These are phyloP conservation scores for Ptychoptera albimana DNA, from an alignment of 2,888 invertebrate genomes.

Conservation along the genomic window DNA sequence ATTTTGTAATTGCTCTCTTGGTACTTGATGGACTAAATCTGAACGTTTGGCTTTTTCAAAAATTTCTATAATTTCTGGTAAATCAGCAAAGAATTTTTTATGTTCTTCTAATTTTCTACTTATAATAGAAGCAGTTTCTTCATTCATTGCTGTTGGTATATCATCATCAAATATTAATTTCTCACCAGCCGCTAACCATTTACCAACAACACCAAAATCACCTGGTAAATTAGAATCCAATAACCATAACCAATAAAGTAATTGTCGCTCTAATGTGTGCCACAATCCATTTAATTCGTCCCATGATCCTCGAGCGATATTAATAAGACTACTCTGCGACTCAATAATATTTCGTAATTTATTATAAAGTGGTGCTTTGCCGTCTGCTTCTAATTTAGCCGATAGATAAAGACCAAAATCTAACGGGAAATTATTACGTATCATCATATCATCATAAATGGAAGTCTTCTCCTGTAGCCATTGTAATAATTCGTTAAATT, in stretches of 20 bases:
- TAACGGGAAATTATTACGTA: conserved; percentile 54
- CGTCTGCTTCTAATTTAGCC: conserved; percentile 62
- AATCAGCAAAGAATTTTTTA: conserved; percentile 72
- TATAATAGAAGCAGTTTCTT: conserved; percentile 74
- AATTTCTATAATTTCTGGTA: conserved; percentile 59
- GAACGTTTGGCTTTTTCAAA: conserved; percentile 60
- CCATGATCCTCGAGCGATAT: conserved; percentile 77
- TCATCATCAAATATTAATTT: conserved; percentile 64
- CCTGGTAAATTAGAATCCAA: conserved; percentile 75
- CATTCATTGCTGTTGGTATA: conserved; percentile 70
- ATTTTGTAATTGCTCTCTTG: conserved; percentile 64
- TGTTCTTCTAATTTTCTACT: conserved; percentile 81
- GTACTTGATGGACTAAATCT: conserved; percentile 51
- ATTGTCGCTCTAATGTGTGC: conserved; percentile 61
- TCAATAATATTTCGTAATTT: conserved; percentile 67
- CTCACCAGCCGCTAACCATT: conserved; percentile 83
- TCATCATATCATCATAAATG: conserved; percentile 60
- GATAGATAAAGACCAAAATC: conserved; percentile 68
- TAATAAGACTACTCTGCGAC: conserved; percentile 57
- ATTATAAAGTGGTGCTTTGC: conserved; percentile 52
- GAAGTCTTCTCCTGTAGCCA: conserved; percentile 71
- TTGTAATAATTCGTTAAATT: conserved; percentile 61
- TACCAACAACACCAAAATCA: conserved; percentile 69
- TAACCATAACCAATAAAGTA: conserved; percentile 78
- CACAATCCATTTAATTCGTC: conserved; percentile 63